Evolutionary conservation across 2,888 invertebrate genomes (phyloP).

Genomic region (Plusia festucae): DNA sequence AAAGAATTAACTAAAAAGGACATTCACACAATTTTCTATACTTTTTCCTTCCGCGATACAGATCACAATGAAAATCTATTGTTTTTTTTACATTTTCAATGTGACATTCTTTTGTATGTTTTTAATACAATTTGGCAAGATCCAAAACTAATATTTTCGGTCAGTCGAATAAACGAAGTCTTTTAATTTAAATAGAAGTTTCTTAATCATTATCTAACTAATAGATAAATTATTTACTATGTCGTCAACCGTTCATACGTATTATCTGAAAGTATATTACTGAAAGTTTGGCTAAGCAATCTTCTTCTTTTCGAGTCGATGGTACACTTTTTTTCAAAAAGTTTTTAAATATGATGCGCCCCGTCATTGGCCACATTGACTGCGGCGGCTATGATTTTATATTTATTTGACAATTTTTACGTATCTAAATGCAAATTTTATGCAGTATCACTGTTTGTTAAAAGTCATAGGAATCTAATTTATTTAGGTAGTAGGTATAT

Average conservation of each 20-base stretch:
- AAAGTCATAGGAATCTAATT: too few relatives aligned
- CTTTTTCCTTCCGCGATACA: conserved; percentile 47
- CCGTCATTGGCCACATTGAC: too few relatives aligned
- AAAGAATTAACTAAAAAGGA: conserved; percentile 53
- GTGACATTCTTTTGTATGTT: conserved; percentile 45
- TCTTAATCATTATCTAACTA: conserved; percentile 58
- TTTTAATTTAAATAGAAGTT: conserved; percentile 60
- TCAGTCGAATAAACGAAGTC: conserved; percentile 75
- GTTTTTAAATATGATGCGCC: too few relatives aligned
- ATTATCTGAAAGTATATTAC: not conserved
- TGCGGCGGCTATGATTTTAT: too few relatives aligned
- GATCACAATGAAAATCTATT: conserved; percentile 54
- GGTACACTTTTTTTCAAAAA: too few relatives aligned
- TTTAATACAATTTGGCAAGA: conserved; percentile 78
- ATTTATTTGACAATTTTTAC: not conserved
- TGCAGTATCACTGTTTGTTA: too few relatives aligned
- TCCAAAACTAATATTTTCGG: conserved; percentile 66
- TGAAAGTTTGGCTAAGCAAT: not conserved
- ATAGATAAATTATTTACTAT: conserved; percentile 54
- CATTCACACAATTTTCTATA: conserved; percentile 57
- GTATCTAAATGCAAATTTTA: not conserved
- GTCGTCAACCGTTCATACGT: conserved; percentile 33
- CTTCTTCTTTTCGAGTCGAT: too few relatives aligned
- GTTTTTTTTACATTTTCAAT: conserved; percentile 32
- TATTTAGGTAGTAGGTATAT: too few relatives aligned